Evolutionary conservation across 2,797 vertebrate genomes (phyloP).

Genomic region (Diglossa cyanea): DNA sequence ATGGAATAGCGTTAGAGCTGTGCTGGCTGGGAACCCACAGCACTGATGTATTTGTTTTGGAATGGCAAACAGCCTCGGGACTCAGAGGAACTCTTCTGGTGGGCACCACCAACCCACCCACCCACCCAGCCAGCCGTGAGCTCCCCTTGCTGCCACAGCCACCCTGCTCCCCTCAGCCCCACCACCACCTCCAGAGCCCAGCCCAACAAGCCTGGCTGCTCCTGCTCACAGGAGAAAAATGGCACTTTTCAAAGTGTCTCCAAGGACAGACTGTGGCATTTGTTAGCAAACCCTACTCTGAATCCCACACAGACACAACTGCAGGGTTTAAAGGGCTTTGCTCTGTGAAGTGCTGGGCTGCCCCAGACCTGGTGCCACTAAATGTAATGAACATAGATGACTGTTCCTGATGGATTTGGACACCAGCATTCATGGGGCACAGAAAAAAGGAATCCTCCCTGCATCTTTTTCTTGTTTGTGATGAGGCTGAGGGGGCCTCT

Average conservation of each 20-base stretch:
- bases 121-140: neutral
- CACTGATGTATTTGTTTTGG: neutral
- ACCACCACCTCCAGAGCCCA: neutral
- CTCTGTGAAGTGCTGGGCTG: neutral
- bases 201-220: neutral
- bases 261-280: rapidly evolving
- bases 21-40: neutral
- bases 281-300: neutral
- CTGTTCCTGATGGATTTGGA: neutral
- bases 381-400: rapidly evolving
- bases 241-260: neutral
- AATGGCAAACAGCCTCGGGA: neutral
- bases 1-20: neutral
- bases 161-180: neutral
- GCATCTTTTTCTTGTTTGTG: neutral
- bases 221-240: rapidly evolving
- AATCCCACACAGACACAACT: rapidly evolving
- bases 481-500: neutral
- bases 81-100: neutral
- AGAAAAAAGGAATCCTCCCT: neutral
- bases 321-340: neutral
- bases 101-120: neutral
- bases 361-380: rapidly evolving
- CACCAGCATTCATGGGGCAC: neutral
- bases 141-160: neutral